Evolutionary conservation across 2,888 invertebrate genomes (phyloP).

Genomic region (Morinoia aosen): DNA sequence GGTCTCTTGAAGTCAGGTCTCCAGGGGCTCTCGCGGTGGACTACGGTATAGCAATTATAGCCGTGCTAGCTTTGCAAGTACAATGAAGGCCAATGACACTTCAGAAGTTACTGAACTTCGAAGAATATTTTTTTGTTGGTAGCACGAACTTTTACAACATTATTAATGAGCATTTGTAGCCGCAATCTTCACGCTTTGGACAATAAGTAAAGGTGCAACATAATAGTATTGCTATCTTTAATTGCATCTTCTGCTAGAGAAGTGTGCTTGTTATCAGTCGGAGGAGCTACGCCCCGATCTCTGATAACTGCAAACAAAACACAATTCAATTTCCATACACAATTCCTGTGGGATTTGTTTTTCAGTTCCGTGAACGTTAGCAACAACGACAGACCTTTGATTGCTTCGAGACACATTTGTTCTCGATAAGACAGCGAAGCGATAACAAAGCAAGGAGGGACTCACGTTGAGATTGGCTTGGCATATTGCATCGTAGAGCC

Average conservation of each 20-base stretch:
- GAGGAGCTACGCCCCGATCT: background rate
- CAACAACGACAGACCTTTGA: background rate
- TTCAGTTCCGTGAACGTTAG: background rate
- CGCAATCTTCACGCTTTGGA: background rate
- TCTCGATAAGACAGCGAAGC: background rate
- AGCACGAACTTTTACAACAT: background rate
- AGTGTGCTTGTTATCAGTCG: background rate
- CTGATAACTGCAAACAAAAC: background rate
- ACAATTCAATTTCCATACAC: background rate
- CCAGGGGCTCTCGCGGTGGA: no score
- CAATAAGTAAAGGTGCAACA: background rate
- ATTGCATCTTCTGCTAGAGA: background rate
- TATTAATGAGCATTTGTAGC: background rate
- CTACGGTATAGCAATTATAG: no score
- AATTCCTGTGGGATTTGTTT: background rate
- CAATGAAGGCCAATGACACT: background rate
- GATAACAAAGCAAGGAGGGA: conserved; percentile 42
- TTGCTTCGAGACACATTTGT: background rate
- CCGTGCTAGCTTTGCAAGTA: no score
- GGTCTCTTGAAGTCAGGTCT: no score
- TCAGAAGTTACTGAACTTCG: background rate
- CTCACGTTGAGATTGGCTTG: conserved; percentile 85
- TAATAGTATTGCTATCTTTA: background rate
- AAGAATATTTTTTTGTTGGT: background rate
- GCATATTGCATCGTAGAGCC: conserved; percentile 92